Base-by-base conservation (phyloP, 2,888 invertebrate species). In the Anagyrus pseudococci region DNA sequence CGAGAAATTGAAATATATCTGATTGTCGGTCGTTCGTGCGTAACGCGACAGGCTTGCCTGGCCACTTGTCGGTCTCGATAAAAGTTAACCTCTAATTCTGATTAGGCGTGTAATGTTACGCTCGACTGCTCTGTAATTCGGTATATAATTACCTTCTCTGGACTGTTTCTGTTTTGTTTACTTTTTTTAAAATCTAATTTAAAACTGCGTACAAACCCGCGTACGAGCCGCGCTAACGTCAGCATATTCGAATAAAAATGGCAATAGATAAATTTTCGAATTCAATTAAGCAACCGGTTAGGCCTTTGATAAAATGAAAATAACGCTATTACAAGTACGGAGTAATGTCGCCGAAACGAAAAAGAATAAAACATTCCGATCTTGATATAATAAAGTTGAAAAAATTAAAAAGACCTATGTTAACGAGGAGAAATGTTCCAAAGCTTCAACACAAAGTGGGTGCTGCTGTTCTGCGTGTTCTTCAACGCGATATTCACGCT, bases 371-470 rank as follows among this genome's bases (percentile, higher is more conserved):
- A n/a, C n/a, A n/a, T n/a, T n/a, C n/a, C n/a, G n/a, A n/a, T n/a
- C n/a, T n/a, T n/a, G n/a, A n/a, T n/a, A n/a, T n/a, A n/a, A n/a
- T n/a, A n/a, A n/a, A n/a, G n/a, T n/a, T n/a, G n/a, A n/a, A n/a
- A n/a, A n/a, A n/a, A n/a, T n/a, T n/a, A n/a, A n/a, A n/a, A n/a
- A n/a, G n/a, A n/a, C n/a, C n/a, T 55, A n/a, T 46, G 23, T 41
- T 22, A 4, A 29, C 29, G 29, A 10, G 29, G 6, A 29, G 6
- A 4, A 10, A 29, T 40, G 10, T 8, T 15, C 33, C 33, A 10
- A 67, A 80, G 80, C 47, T 79, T 80, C 64, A 76, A 80, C 60
- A 74, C 80, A 2, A 80, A 80, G 50, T 69, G 68, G 66, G 78
- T 79, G 0, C 53, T 80, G 29, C 46, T 80, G 29, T 54, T 68